Percentiles rank a stretch among this genome's conserved stretches.
These are phyloP conservation scores for Ochropleura leucogaster DNA, from an alignment of 2,888 invertebrate genomes.

Conservation along the genomic window DNA sequence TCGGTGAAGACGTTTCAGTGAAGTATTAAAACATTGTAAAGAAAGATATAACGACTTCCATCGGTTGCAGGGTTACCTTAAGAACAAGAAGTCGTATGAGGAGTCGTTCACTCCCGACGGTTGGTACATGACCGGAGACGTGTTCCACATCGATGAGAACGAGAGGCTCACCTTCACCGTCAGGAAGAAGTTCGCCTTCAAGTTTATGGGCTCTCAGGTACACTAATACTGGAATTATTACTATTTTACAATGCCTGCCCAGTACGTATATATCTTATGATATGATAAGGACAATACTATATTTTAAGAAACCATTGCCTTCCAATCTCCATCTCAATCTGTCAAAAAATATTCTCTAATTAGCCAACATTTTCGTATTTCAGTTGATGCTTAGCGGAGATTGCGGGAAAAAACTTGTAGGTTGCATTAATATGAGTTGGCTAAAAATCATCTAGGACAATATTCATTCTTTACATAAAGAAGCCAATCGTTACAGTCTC, in stretches of 20 bases:
- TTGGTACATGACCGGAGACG: conserved; percentile 78
- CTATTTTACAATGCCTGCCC: background rate
- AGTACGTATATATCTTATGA: too few relatives aligned
- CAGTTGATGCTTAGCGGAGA: background rate
- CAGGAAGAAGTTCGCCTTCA: conserved; percentile 76
- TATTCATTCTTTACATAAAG: background rate
- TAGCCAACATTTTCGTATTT: background rate
- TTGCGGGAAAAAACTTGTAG: background rate
- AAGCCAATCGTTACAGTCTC: background rate
- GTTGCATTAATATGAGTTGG: background rate
- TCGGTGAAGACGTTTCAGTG: too few relatives aligned
- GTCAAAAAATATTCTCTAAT: background rate
- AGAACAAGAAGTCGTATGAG: conserved; percentile 63
- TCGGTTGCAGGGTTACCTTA: conserved; percentile 73
- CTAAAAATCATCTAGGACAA: background rate
- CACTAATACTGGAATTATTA: background rate
- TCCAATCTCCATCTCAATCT: background rate
- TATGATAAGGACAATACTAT: background rate
- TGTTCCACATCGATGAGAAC: conserved; percentile 71
- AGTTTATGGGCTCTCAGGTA: conserved; percentile 74
- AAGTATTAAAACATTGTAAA: too few relatives aligned
- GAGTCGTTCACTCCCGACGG: conserved; percentile 71
- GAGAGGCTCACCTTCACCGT: conserved; percentile 69
- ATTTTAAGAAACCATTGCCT: background rate
- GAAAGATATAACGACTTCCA: too few relatives aligned